Evolutionary conservation across 2,888 invertebrate species (phyloP), one percentile per base, ranked within the genome.

Genomic region (Steromphala cineraria): DNA sequence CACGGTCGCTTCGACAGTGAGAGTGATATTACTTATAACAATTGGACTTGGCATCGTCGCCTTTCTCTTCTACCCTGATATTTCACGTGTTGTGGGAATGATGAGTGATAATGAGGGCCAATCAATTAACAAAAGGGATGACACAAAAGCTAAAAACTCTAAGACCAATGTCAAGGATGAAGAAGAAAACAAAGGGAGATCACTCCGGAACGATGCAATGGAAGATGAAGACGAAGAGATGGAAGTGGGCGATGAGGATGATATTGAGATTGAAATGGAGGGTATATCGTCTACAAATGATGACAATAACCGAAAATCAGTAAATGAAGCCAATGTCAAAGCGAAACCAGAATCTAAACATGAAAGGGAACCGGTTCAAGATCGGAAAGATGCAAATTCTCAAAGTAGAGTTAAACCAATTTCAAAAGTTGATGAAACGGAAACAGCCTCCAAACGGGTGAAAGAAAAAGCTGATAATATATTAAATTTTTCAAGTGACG

Each of bases 41-140:
- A 46, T 83, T 10, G 78, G 81, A 5, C 36, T 78, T 0, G 83
- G 74, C 7, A 56, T 82, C 10, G 31, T 53, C 40, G 83, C 79
- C 19, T 83, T 82, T 67, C 56, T 81, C 31, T 80, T 85, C 40
- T 82, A 83, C 36, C 82, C 85, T 1, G 84, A 84, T 52, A 82
- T 83, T 21, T 55, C 81, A 15, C 74, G 56, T 8, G 36, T 84
- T 7, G 28, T 84, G 0, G 40, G 67, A 17, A 31, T 62, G 31
- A 19, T 78, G n/a, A 36, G 28, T 15, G n/a, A 19, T n/a, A 46
- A 36, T 17, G 52, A 53, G 46, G 24, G 53, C 28, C 17, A 53
- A 2, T 52, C 53, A 24, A 19, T 19, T 17, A 28, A 75, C n/a
- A 19, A 46, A 8, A 28, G 24, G 40, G 40, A 40, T 8, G 21